Evolutionary conservation across 2,113 vertebrate genomes (phyloP).

Genomic region (Pan paniscus): DNA sequence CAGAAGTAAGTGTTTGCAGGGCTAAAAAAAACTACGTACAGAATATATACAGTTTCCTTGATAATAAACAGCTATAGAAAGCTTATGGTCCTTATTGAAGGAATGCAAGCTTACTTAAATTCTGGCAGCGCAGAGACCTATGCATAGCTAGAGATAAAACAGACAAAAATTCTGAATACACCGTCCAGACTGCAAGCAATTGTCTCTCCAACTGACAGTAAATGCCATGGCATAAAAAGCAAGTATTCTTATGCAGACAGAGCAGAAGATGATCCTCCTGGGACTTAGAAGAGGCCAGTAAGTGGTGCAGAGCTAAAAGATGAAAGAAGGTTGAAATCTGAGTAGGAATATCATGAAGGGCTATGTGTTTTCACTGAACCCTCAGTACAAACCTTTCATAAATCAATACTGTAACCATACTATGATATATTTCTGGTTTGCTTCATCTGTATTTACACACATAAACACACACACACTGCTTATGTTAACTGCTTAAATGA

Average conservation of each 20-base stretch:
- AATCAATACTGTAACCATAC: background rate
- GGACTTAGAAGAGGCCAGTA: background rate
- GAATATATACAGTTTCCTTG: background rate
- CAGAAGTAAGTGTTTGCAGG: background rate
- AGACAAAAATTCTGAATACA: background rate
- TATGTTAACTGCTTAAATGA: background rate
- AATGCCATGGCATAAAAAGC: background rate
- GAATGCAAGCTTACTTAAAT: background rate
- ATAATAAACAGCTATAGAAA: background rate
- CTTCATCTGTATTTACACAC: background rate
- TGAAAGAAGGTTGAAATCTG: background rate
- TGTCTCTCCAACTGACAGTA: background rate
- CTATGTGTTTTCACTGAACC: background rate
- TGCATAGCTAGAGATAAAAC: background rate
- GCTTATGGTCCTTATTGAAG: background rate
- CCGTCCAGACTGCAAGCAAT: background rate
- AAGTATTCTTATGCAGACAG: background rate
- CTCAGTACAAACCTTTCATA: background rate
- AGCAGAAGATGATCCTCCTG: background rate
- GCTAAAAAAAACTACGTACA: background rate
- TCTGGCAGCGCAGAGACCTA: background rate
- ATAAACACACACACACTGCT: fast-evolving
- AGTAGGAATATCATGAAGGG: background rate
- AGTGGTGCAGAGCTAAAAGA: background rate
- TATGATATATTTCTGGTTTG: background rate